phyloP scores from a whole-genome alignment of 2,113 vertebrate genomes.

The Cheilinus undulatus region DNA sequence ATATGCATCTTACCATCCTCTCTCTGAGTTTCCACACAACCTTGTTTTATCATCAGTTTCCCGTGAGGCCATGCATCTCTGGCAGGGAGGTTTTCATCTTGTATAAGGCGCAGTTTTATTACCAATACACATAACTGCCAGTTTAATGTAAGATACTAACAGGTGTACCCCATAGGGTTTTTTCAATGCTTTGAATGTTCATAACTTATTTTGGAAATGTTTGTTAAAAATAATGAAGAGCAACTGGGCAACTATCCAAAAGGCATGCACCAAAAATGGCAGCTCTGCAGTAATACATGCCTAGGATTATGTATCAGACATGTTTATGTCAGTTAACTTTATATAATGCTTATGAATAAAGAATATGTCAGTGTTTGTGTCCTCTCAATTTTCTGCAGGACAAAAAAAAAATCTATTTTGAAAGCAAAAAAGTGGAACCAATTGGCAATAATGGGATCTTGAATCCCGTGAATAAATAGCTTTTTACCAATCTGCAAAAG shows the following conservation, averaged over 20 bases:
- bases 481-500: no score
- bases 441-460: no score
- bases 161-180: not conserved
- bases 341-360: no score
- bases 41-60: conserved; percentile 47
- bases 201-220: not conserved
- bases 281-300: no score
- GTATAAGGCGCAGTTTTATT: conserved; percentile 5
- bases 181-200: not conserved
- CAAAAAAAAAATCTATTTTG: no score
- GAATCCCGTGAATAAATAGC: no score
- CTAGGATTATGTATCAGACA: no score
- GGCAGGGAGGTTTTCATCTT: conserved; percentile 30
- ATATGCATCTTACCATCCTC: conserved; percentile 38
- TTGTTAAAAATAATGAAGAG: not conserved
- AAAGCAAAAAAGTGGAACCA: no score
- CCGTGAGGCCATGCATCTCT: conserved; percentile 46
- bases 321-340: no score
- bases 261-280: no score
- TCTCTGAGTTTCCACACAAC: conserved; percentile 33
- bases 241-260: not conserved
- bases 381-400: no score
- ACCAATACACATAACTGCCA: conserved; percentile 7
- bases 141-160: conserved; percentile 10
- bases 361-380: no score